Percentiles rank a stretch among this genome's conserved stretches.
Evolutionary conservation across 2,888 invertebrate genomes (phyloP).

Genomic region (Incurvaria masculella): DNA sequence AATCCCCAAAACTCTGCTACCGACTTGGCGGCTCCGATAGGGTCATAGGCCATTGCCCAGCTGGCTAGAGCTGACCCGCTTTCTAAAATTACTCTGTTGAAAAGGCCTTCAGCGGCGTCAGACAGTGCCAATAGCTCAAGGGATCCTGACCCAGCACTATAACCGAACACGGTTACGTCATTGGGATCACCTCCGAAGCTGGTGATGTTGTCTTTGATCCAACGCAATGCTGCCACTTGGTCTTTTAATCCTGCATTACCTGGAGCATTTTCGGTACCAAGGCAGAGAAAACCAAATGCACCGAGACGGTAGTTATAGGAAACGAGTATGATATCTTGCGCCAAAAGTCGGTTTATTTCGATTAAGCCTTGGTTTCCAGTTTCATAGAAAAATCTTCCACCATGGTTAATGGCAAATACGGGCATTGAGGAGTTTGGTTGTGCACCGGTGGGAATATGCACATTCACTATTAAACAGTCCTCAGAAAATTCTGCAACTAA

Average conservation of each 20-base stretch:
- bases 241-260: conserved; percentile 11
- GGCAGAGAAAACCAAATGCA: conserved; percentile 11
- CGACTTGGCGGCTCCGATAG: background rate
- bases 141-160: background rate
- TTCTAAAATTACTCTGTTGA: conserved; percentile 3
- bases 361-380: too few relatives aligned
- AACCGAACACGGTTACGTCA: conserved; percentile 3
- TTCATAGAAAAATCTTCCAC: background rate
- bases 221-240: conserved; percentile 4
- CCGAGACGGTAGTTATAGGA: conserved; percentile 11
- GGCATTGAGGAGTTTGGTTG: background rate
- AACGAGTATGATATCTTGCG: background rate
- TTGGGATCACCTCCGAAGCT: background rate
- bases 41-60: background rate
- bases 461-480: conserved; percentile 4
- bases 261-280: conserved; percentile 11
- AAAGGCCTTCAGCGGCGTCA: background rate
- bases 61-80: background rate
- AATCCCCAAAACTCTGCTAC: background rate
- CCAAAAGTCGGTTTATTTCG: background rate
- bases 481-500: too few relatives aligned
- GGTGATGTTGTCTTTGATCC: background rate
- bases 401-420: conserved; percentile 1
- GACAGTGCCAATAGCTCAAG: background rate
- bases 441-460: conserved; percentile 1